These are phyloP conservation scores for Spondyliosoma cantharus DNA, from an alignment of 2,797 vertebrate genomes.

Conservation along the genomic window DNA sequence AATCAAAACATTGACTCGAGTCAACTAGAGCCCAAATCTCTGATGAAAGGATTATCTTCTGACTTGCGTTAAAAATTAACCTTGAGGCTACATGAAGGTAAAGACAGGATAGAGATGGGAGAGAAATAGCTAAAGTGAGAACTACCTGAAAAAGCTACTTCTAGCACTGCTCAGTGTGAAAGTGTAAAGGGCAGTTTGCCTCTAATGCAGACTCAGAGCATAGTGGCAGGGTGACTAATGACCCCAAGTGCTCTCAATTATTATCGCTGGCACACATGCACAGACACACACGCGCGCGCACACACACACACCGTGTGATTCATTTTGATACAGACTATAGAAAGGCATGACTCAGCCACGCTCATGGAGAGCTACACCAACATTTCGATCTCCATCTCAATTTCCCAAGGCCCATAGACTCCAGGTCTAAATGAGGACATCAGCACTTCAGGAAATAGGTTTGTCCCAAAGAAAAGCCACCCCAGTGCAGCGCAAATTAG, in stretches of 20 bases:
- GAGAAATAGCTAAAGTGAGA: conserved; percentile 24
- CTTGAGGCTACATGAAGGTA: conserved; percentile 2
- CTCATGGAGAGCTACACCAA: conserved; percentile 51
- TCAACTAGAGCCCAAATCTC: too few species aligned
- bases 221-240: conserved; percentile 74
- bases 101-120: conserved; percentile 1
- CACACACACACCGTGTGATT: conserved; percentile 56
- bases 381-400: conserved; percentile 69
- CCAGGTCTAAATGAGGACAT: conserved; percentile 73
- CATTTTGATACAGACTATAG: conserved; percentile 49
- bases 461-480: conserved; percentile 64
- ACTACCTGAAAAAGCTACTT: conserved; percentile 33
- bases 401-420: conserved; percentile 65
- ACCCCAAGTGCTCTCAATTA: conserved; percentile 75
- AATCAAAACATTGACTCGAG: too few species aligned
- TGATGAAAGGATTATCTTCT: neutral
- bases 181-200: conserved; percentile 61
- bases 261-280: conserved; percentile 50
- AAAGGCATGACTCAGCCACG: conserved; percentile 68
- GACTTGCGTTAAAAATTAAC: neutral
- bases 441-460: conserved; percentile 72
- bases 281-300: conserved; percentile 34
- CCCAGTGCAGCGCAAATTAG: conserved; percentile 64
- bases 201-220: conserved; percentile 60
- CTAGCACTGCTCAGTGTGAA: conserved; percentile 44